Evolutionary conservation across 30 jellyfish, hydroid and myxozoan species (phyloP), one percentile per base, ranked within the genome.

Genomic region (Hydractinia echinata): DNA sequence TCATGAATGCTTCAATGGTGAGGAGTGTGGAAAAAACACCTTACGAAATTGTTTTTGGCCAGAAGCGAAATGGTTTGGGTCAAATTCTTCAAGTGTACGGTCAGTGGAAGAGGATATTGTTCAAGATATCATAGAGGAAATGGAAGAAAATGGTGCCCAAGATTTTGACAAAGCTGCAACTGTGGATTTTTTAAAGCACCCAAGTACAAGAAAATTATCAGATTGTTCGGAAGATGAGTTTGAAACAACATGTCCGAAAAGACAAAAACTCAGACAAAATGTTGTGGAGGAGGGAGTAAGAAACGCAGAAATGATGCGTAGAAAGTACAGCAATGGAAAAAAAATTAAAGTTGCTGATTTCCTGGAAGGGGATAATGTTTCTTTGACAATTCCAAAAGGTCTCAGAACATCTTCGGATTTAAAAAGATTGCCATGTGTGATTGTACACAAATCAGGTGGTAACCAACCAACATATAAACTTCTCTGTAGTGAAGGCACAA

Each of bases 291-390:
- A 71, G 18, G 39, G 39, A 0, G 61, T 52, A 71, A 48, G 61
- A 30, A 71, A 71, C 51, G 81, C 61, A 5, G 81, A 71, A 71
- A 71, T 20, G 81, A 71, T 71, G 60, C 49, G 14, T 55, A 71
- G 61, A 50, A 71, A 3, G 61, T 71, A 71, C 53, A 60, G 61
- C n/a, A 71, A 71, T 19, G 61, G 61, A 10, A 71, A 71, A 50
- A 30, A 67, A 71, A 67, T 67, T 21, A 67, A 71, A 20, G 53
- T 71, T 6, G 81, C 67, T n/a, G 74, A 64, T 19, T 71, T 19
- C 53, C 9, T 15, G 55, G 81, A 20, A 8, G 66, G 81, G 51
- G 81, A 71, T 20, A 30, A 71, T 71, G 81, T 71, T 52, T 15
- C 60, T 19, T 52, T 71, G 44, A 19, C n/a, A 60, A 71, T 71